Conservation (phyloP, 1,140 invertebrate genomes). For the Delia radicum region DNA sequence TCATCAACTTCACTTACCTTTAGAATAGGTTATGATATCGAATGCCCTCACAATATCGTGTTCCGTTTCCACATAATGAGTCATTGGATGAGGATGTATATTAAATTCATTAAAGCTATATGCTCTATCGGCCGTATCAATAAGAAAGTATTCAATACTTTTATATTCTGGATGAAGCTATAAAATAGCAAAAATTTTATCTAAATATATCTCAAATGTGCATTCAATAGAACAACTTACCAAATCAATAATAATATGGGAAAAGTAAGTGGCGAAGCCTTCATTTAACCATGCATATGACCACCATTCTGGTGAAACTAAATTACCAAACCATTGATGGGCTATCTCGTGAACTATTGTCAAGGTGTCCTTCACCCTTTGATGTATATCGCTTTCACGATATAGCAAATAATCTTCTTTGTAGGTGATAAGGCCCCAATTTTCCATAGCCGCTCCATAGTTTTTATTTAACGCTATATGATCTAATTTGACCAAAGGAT, state of each 20-base stretch:
- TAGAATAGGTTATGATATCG: conserved; percentile 77
- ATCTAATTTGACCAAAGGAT: conserved; percentile 62
- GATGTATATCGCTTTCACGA: conserved; percentile 15
- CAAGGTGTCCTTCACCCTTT: conserved; percentile 34
- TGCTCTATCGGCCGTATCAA: conserved; percentile 56
- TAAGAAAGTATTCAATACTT: conserved; percentile 77
- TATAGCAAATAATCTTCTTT: conserved; percentile 51
- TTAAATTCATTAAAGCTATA: conserved; percentile 39
- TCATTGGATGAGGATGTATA: conserved; percentile 71
- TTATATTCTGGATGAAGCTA: conserved; percentile 65
- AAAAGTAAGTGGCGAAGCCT: conserved; percentile 68
- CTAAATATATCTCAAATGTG: no score
- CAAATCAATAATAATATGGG: conserved; percentile 64
- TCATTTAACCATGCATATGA: conserved; percentile 60
- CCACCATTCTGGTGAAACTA: conserved; percentile 63
- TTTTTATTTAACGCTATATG: conserved; percentile 78
- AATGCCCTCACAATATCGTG: conserved; percentile 74
- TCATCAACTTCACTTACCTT: conserved; percentile 57
- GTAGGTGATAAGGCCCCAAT: conserved; percentile 81
- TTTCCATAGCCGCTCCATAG: conserved; percentile 79
- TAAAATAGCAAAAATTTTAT: conserved; percentile 33
- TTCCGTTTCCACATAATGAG: conserved; percentile 68
- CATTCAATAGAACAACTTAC: conserved; percentile 38
- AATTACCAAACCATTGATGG: conserved; percentile 73
- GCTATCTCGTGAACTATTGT: conserved; percentile 64